Percentiles rank a stretch among this genome's conserved stretches.
Evolutionary conservation across 1,140 invertebrate genomes (phyloP).

Genomic region (Lasioglossum baleicum): DNA sequence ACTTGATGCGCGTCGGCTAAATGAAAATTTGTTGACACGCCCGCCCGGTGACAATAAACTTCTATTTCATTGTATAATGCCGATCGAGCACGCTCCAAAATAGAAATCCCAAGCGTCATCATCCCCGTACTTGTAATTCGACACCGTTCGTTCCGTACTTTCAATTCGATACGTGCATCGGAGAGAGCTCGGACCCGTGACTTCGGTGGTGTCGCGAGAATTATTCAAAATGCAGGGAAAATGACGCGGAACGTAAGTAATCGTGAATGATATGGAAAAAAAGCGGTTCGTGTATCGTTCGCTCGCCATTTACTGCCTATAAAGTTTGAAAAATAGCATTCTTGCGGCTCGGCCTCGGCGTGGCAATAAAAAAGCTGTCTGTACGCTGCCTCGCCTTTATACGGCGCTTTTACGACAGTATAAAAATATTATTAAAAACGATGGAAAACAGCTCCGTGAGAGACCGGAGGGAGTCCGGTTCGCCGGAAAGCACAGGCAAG

Average conservation of each 20-base stretch:
- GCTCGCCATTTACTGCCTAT: conserved; percentile 24
- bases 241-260: background rate
- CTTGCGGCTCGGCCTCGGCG: background rate
- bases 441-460: conserved; percentile 13
- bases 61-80: conserved; percentile 20
- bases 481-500: background rate
- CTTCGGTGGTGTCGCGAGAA: background rate
- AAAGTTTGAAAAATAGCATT: conserved; percentile 33
- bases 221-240: background rate
- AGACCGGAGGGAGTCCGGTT: background rate
- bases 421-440: conserved; percentile 46
- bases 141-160: background rate
- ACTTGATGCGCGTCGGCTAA: conserved; percentile 50
- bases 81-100: conserved; percentile 23
- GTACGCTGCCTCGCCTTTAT: conserved; percentile 8
- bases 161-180: background rate
- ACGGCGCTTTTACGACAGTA: conserved; percentile 22
- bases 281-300: background rate
- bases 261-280: background rate
- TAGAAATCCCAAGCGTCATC: conserved; percentile 26
- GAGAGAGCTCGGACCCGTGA: background rate
- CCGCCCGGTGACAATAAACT: conserved; percentile 40
- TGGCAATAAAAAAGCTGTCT: conserved; percentile 14
- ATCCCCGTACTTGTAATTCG: conserved; percentile 20
- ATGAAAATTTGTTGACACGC: conserved; percentile 56